phyloP scores from a whole-genome alignment of 2,113 vertebrate genomes.

The Mellivora capensis region DNA sequence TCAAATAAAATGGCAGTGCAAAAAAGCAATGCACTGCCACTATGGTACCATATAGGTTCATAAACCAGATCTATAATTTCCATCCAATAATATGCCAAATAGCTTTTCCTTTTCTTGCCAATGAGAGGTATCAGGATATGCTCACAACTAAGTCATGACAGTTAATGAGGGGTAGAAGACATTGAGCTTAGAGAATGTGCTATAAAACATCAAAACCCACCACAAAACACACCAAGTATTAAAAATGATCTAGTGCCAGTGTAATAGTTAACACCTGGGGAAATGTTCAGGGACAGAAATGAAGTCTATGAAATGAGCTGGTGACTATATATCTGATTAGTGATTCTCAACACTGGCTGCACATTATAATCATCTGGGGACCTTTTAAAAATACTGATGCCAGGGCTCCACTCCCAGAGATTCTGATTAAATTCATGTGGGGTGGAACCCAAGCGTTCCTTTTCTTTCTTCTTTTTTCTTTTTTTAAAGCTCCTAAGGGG shows the following conservation, averaged over 20 bases:
- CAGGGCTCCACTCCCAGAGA: slow-evolving; percentile 26
- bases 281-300: slow-evolving; percentile 17
- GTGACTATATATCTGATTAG: slow-evolving; percentile 25
- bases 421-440: slow-evolving; percentile 4
- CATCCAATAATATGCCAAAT: slow-evolving; percentile 1
- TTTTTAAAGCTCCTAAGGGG: not conserved
- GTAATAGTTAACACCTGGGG: not conserved
- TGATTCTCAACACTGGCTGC: slow-evolving; percentile 43
- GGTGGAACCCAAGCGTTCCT: not conserved
- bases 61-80: slow-evolving; percentile 26
- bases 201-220: slow-evolving; percentile 30
- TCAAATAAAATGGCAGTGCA: not conserved
- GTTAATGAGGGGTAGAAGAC: slow-evolving; percentile 49
- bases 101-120: slow-evolving; percentile 17
- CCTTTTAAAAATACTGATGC: slow-evolving; percentile 33
- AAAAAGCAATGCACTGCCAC: not conserved
- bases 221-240: slow-evolving; percentile 13
- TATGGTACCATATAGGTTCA: not conserved
- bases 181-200: not conserved
- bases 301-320: slow-evolving; percentile 31
- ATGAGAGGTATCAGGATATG: not conserved
- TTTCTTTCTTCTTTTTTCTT: not conserved
- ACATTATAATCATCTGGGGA: slow-evolving; percentile 60
- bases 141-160: not conserved
- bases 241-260: slow-evolving; percentile 32